Evolutionary conservation across 2,113 vertebrate species (phyloP).

Genomic region (Electrona antarctica): DNA sequence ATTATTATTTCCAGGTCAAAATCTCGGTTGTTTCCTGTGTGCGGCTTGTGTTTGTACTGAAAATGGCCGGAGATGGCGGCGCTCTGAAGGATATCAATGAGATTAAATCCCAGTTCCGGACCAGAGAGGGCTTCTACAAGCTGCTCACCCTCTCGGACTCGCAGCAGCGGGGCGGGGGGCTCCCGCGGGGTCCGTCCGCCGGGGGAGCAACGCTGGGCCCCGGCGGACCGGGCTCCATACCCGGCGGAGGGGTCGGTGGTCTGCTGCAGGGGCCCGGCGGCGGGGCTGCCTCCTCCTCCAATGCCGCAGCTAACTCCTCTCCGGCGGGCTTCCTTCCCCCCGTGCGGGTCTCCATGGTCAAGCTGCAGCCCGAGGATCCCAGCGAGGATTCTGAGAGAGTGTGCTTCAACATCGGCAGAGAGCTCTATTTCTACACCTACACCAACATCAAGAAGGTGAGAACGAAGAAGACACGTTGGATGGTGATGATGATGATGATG

Average conservation of each 20-base stretch:
- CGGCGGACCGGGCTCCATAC: constrained; percentile 70
- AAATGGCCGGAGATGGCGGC: constrained; percentile 86
- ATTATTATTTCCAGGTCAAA: constrained; percentile 79
- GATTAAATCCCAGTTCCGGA: constrained; percentile 92
- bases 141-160: constrained; percentile 87
- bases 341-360: constrained; percentile 89
- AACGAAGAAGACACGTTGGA: too few species aligned
- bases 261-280: constrained; percentile 76
- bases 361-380: constrained; percentile 86
- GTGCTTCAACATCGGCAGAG: constrained; percentile 91
- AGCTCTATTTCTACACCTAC: constrained; percentile 91
- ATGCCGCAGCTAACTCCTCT: constrained; percentile 78
- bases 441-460: constrained; percentile 85
- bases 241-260: constrained; percentile 78
- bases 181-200: constrained; percentile 79
- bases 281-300: constrained; percentile 71
- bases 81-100: constrained; percentile 88
- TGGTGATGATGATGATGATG: too few species aligned
- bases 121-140: constrained; percentile 91
- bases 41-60: constrained; percentile 79
- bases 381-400: constrained; percentile 87
- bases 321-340: constrained; percentile 86
- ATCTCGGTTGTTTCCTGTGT: constrained; percentile 74
- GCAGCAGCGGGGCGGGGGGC: constrained; percentile 83
- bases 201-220: constrained; percentile 77